phyloP scores from a whole-genome alignment of 2,113 vertebrate genomes.

The Cariama cristata region DNA sequence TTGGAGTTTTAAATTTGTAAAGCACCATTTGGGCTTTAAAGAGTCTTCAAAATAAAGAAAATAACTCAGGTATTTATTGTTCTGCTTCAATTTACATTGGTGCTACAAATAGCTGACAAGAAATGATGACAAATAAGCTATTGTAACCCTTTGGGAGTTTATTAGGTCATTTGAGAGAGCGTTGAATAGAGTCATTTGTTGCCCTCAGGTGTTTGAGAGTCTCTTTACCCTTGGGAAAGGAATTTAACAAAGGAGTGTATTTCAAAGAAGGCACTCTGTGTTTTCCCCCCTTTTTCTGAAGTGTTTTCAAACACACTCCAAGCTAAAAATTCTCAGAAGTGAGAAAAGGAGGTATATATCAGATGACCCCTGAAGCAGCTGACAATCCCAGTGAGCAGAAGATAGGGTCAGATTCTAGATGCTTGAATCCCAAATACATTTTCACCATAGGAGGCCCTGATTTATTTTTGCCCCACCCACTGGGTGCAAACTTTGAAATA shows the following conservation, averaged over 20 bases:
- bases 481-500: conserved; percentile 58
- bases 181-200: conserved; percentile 51
- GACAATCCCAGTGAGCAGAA: conserved; percentile 41
- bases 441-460: conserved; percentile 44
- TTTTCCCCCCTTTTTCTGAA: conserved; percentile 67
- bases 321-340: conserved; percentile 62
- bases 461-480: conserved; percentile 62
- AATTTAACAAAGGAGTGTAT: conserved; percentile 66
- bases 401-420: conserved; percentile 17
- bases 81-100: not conserved
- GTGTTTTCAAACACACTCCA: conserved; percentile 69
- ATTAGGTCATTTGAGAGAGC: conserved; percentile 56
- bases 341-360: conserved; percentile 50
- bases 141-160: conserved; percentile 41
- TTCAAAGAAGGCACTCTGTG: conserved; percentile 68
- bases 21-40: not conserved
- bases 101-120: conserved; percentile 30
- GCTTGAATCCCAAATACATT: conserved; percentile 38
- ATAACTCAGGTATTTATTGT: conserved; percentile 27
- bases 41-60: conserved; percentile 21
- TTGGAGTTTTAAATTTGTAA: not conserved
- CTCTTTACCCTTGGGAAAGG: conserved; percentile 58
- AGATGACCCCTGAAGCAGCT: conserved; percentile 48
- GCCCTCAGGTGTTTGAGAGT: conserved; percentile 66
- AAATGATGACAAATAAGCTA: conserved; percentile 50